Conservation (phyloP, 2,113 vertebrate genomes). For the Onychostoma macrolepis region DNA sequence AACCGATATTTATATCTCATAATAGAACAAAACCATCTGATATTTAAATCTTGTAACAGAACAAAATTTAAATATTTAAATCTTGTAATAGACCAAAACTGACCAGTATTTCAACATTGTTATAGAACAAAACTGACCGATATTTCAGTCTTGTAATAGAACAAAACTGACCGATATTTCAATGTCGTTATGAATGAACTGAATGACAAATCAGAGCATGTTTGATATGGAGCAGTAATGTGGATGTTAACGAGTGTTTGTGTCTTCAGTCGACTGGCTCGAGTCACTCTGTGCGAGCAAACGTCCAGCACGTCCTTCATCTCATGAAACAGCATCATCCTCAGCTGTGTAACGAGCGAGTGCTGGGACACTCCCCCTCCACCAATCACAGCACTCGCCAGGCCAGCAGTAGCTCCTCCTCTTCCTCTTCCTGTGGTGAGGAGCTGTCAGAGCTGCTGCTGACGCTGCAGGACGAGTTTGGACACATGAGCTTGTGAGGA, state of each 20-base stretch:
- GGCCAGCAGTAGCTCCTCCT: constrained; percentile 47
- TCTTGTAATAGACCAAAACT: no score
- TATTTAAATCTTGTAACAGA: no score
- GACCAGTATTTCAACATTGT: no score
- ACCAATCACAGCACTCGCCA: constrained; percentile 8
- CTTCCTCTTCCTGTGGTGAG: constrained; percentile 76
- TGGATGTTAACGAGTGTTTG: background rate
- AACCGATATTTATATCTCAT: no score
- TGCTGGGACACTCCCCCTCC: constrained; percentile 74
- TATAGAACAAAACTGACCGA: no score
- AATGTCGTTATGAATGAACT: no score
- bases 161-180: no score
- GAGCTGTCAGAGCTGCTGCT: constrained; percentile 87
- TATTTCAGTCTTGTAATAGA: no score
- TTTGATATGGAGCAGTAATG: background rate
- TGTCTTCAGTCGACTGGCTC: constrained; percentile 84
- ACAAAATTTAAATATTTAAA: no score
- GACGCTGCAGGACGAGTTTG: constrained; percentile 91
- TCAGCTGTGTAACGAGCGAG: constrained; percentile 86
- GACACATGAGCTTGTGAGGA: constrained; percentile 92
- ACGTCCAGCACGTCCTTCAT: constrained; percentile 92
- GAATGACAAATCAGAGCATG: background rate
- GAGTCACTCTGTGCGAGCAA: constrained; percentile 93
- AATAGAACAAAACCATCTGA: no score
- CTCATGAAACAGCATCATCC: constrained; percentile 93